These are phyloP conservation scores for Aphidius ervi DNA, from an alignment of 1,140 invertebrate species.

Conservation along the genomic window DNA sequence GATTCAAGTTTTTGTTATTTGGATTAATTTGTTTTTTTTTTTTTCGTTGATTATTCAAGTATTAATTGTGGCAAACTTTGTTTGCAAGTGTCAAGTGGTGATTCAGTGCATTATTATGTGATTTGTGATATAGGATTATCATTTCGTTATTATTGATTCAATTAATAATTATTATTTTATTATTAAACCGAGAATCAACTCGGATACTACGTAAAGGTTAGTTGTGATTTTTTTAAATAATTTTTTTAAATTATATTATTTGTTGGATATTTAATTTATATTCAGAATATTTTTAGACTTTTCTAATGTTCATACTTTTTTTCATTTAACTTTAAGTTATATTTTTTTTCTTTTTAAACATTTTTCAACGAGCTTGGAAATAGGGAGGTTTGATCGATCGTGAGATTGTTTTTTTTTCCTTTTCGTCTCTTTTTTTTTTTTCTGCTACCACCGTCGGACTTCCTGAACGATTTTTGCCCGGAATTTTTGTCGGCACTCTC, in stretches of 20 bases:
- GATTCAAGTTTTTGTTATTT: not conserved
- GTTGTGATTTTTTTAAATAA: conserved; percentile 1
- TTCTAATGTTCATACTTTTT: not conserved
- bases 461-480: conserved; percentile 12
- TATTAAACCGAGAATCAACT: conserved; percentile 8
- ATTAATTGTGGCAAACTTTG: not conserved
- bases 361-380: conserved; percentile 17
- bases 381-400: conserved; percentile 24
- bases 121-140: conserved; percentile 17
- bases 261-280: not conserved
- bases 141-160: not conserved
- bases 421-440: conserved; percentile 5
- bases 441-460: conserved; percentile 10
- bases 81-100: conserved; percentile 15
- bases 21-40: not conserved
- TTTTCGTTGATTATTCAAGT: not conserved
- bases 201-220: conserved; percentile 20
- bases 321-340: not conserved
- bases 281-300: not conserved
- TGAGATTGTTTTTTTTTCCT: conserved; percentile 19
- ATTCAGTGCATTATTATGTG: conserved; percentile 23
- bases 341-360: conserved; percentile 4
- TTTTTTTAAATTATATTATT: conserved; percentile 2
- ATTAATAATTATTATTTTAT: conserved; percentile 8
- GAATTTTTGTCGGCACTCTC: too few relatives aligned